Base-by-base conservation (phyloP, 2,888 invertebrate species). In the Tinea pellionella region DNA sequence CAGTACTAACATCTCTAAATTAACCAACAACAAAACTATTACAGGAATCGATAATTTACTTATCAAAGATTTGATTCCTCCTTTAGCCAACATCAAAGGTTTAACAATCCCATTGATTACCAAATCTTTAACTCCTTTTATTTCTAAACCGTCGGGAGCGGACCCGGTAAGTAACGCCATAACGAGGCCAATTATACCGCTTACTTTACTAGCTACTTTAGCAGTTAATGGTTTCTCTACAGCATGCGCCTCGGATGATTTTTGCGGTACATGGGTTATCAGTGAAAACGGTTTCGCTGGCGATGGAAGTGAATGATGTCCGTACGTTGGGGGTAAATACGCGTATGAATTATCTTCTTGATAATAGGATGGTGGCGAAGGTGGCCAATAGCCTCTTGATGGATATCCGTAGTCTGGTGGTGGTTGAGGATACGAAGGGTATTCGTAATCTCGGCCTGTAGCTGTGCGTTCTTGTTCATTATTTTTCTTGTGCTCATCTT, bases 41-140 rank as follows among this genome's bases (percentile, higher is more conserved):
- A 86, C 63, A 41, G 88, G 88, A n/a, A 88, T 76, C 2, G 78
- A 68, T 53, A 87, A 64, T 66, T 81, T 86, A 65, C 78, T 76
- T 47, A 88, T 78, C 61, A 88, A 64, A 4, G 78, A 68, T 64
- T 85, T 85, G 8, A 88, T 64, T 0, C 81, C 80, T 1, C 77
- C 77, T 67, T 82, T 85, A 24, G 78, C 77, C 0, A 68, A 61
- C 37, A 83, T 65, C 6, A 87, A 67, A 1, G 86, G 83, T 62
- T 73, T 80, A 41, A 87, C 63, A 61, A 88, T 76, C 8, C 83
- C 82, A 42, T 83, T 78, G 42, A 82, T 71, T 15, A 84, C 65
- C 3, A 81, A 65, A 37, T 80, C 80, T 63, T 77, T 80, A 29
- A 87, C 71, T 12, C 83, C 84, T 64, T 69, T 73, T 51, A 78